Percentiles rank a stretch among this genome's conserved stretches.
Conservation (phyloP, 2,888 invertebrate genomes). For the Pachliopta kotzebuea region DNA sequence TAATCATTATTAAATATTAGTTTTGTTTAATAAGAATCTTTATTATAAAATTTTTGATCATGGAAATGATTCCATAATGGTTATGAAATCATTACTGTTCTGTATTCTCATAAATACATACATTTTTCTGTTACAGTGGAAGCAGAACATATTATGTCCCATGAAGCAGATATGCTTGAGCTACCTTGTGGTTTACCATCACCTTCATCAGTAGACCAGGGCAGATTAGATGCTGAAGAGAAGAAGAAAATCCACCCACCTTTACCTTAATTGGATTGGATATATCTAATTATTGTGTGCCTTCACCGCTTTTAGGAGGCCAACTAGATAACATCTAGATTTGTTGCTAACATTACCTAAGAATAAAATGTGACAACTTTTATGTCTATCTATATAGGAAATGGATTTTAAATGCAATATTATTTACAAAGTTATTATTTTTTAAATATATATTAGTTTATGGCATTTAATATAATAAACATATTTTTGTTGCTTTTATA, state of each 20-base stretch:
- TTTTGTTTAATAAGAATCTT: too few relatives aligned
- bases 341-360: not conserved
- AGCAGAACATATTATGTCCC: conserved; percentile 89
- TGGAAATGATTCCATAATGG: too few relatives aligned
- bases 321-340: conserved; percentile 13
- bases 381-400: not conserved
- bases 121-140: conserved; percentile 75
- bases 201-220: conserved; percentile 85
- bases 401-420: conserved; percentile 1
- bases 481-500: conserved; percentile 2
- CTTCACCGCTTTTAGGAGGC: conserved; percentile 41
- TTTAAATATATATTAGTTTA: not conserved
- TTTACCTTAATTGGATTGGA: conserved; percentile 51
- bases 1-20: too few relatives aligned
- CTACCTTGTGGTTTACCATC: conserved; percentile 88
- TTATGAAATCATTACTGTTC: too few relatives aligned
- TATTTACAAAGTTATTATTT: not conserved
- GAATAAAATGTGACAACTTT: not conserved
- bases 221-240: conserved; percentile 82
- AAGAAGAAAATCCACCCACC: conserved; percentile 83
- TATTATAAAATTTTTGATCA: too few relatives aligned
- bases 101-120: not conserved
- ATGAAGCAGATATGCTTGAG: conserved; percentile 84
- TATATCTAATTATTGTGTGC: conserved; percentile 43
- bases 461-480: too few relatives aligned